Conservation (phyloP, 1,140 invertebrate genomes). For the Oppia nitens region DNA sequence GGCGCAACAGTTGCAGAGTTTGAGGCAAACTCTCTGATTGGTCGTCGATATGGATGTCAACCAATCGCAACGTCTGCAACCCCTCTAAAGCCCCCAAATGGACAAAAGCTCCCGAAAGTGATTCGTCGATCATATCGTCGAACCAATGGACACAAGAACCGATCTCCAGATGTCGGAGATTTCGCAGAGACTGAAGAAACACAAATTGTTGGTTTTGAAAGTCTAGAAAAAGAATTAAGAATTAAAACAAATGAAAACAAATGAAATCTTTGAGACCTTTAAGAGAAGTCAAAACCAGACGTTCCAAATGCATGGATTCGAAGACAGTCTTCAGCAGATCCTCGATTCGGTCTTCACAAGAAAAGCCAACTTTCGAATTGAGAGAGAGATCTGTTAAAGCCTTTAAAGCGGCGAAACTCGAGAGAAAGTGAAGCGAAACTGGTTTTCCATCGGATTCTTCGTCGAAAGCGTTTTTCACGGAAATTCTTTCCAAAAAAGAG, state of each 20-base stretch:
- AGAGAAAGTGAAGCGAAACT: background rate
- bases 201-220: background rate
- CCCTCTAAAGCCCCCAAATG: constrained; percentile 1
- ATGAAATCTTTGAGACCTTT: background rate
- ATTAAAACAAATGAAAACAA: background rate
- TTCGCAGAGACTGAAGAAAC: background rate
- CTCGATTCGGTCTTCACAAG: background rate
- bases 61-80: constrained; percentile 1
- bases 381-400: background rate
- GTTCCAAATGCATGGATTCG: background rate
- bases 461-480: constrained; percentile 8
- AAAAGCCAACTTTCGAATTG: constrained; percentile 2
- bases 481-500: background rate
- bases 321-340: background rate
- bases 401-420: background rate
- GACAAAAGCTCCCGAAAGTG: constrained; percentile 2
- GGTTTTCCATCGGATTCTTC: background rate
- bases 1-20: background rate
- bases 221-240: background rate
- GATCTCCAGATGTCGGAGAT: constrained; percentile 6
- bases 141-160: constrained; percentile 11
- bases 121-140: background rate
- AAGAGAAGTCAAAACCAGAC: background rate
- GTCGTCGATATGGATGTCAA: constrained; percentile 8
- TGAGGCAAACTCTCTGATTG: background rate